Evolutionary conservation across 2,888 invertebrate genomes (phyloP).

Genomic region (Tinea pellionella): DNA sequence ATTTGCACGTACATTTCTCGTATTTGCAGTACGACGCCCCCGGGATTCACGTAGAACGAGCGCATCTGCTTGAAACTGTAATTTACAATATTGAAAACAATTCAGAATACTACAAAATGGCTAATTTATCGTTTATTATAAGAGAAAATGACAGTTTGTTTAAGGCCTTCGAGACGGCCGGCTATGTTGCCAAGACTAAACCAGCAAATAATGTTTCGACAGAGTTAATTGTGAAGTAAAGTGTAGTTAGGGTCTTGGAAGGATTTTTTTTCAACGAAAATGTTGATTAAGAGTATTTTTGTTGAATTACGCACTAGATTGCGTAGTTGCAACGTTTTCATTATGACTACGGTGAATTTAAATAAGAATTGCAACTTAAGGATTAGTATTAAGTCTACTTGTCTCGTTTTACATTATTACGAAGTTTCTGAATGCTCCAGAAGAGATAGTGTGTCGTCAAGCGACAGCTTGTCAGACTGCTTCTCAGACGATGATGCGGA

Average conservation of each 20-base stretch:
- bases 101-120: conserved; percentile 85
- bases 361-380: conserved; percentile 54
- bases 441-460: conserved; percentile 56
- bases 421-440: conserved; percentile 30
- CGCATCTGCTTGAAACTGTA: conserved; percentile 88
- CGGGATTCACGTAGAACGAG: conserved; percentile 85
- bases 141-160: conserved; percentile 81
- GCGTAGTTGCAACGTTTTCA: conserved; percentile 71
- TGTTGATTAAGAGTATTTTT: conserved; percentile 63
- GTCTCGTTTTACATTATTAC: conserved; percentile 54
- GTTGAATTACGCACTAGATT: conserved; percentile 71
- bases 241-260: not conserved
- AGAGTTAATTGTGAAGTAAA: conserved; percentile 36
- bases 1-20: conserved; percentile 94
- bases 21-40: conserved; percentile 82
- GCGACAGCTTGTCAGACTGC: conserved; percentile 57
- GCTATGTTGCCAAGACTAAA: conserved; percentile 56
- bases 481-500: conserved; percentile 51
- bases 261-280: conserved; percentile 29
- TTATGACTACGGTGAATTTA: conserved; percentile 55
- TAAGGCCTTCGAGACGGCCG: conserved; percentile 71
- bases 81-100: conserved; percentile 90
- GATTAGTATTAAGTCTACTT: conserved; percentile 55
- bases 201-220: conserved; percentile 26
- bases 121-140: conserved; percentile 83